Evolutionary conservation across 2,888 invertebrate species (phyloP).

Genomic region (Opisthograptis luteolata): DNA sequence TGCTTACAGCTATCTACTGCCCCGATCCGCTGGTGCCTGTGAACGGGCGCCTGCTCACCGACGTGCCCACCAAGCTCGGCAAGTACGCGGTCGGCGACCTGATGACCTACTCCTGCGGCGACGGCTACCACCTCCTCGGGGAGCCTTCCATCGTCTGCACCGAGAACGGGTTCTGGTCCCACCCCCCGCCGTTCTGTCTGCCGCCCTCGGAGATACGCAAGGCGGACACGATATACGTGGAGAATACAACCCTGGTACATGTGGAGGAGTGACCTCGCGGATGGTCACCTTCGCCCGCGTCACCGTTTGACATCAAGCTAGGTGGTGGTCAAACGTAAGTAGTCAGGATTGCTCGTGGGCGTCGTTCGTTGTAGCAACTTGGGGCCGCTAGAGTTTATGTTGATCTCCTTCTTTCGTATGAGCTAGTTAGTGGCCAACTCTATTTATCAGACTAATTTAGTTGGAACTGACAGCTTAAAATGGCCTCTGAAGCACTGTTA

Average conservation of each 20-base stretch:
- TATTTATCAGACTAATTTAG: no score
- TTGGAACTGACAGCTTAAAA: no score
- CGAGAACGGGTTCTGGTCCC: slow-evolving; percentile 95
- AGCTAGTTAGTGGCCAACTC: no score
- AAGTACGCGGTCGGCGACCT: slow-evolving; percentile 91
- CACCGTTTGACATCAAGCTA: no score
- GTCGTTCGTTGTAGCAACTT: no score
- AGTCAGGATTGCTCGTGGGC: no score
- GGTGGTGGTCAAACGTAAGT: no score
- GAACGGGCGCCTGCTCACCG: slow-evolving; percentile 85
- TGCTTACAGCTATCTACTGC: slow-evolving; percentile 90
- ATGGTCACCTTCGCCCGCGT: no score
- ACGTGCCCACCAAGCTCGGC: slow-evolving; percentile 68
- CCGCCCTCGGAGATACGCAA: slow-evolving; percentile 63
- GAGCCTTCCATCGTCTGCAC: slow-evolving; percentile 94
- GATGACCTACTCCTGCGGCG: slow-evolving; percentile 87
- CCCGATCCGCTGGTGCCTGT: slow-evolving; percentile 89
- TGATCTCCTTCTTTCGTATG: no score
- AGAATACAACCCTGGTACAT: slow-evolving; percentile 71
- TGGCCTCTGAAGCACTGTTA: no score
- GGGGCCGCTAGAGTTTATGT: no score
- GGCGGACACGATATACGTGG: slow-evolving; percentile 69
- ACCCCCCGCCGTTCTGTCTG: slow-evolving; percentile 92
- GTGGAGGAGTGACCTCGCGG: slow-evolving; percentile 55
- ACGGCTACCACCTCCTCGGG: slow-evolving; percentile 80